Conservation (phyloP, 64 coral and sea anemone species). For the Porites australiensis region DNA sequence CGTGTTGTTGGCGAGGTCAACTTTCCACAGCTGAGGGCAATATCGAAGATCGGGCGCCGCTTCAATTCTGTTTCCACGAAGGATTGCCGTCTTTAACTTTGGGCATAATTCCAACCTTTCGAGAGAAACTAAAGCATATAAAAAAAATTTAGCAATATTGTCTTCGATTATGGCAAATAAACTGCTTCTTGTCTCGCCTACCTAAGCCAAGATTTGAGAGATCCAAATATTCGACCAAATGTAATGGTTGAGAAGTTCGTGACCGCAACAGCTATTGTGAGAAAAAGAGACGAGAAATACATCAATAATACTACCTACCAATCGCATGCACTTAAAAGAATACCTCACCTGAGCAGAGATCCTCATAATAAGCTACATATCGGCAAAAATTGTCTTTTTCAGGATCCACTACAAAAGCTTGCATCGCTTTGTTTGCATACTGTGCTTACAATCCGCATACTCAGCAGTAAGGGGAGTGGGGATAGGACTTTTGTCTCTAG, state of each 20-base stretch:
- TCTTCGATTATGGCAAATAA: conserved; percentile 1
- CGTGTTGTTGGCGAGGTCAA: conserved; percentile 96
- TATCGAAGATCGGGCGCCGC: conserved; percentile 81
- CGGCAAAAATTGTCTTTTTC: conserved; percentile 20
- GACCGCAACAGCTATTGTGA: conserved; percentile 76
- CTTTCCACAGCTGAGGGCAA: conserved; percentile 95
- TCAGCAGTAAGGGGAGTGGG: background rate
- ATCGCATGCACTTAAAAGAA: background rate
- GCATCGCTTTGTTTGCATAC: background rate
- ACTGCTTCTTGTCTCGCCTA: conserved; percentile 6
- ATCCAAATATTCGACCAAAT: conserved; percentile 87
- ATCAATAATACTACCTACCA: conserved; percentile 21
- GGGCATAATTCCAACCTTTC: conserved; percentile 91
- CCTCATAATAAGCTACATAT: conserved; percentile 83
- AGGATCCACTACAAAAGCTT: background rate
- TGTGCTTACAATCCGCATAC: background rate
- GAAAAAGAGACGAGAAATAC: conserved; percentile 35
- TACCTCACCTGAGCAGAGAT: conserved; percentile 84
- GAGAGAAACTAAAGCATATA: conserved; percentile 78
- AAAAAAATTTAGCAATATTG: background rate
- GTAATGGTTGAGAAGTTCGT: conserved; percentile 78
- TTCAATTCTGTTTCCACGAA: conserved; percentile 86
- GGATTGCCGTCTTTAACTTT: conserved; percentile 77
- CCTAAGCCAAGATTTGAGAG: conserved; percentile 94
- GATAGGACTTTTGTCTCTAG: background rate